Conservation (phyloP, 2,888 invertebrate genomes). For the Thyatira batis region DNA sequence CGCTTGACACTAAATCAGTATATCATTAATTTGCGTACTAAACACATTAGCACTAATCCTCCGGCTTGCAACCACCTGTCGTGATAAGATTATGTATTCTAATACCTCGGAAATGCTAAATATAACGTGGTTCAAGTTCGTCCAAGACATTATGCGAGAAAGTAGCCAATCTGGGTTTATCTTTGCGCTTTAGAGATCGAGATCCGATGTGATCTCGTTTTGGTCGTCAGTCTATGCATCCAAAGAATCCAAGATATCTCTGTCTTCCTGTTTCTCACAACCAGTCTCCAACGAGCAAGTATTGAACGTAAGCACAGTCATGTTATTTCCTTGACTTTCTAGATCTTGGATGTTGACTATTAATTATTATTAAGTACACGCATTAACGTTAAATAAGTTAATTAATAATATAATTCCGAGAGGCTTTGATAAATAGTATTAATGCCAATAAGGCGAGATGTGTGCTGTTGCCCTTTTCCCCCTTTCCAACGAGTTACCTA, state of each 20-base stretch:
- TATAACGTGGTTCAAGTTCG: slow-evolving; percentile 28
- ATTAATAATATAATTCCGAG: no score
- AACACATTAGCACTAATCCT: slow-evolving; percentile 12
- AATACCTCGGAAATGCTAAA: slow-evolving; percentile 10
- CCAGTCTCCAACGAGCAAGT: no score
- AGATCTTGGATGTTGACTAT: not conserved
- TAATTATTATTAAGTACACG: not conserved
- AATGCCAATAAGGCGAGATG: not conserved
- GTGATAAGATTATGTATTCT: slow-evolving; percentile 16
- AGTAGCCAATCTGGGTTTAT: not conserved
- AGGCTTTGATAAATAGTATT: no score
- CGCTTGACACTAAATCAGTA: no score
- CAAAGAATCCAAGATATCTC: not conserved
- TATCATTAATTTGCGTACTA: no score
- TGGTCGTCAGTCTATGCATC: not conserved
- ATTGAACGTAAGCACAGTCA: not conserved
- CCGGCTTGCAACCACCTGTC: slow-evolving; percentile 6
- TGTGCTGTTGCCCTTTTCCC: not conserved
- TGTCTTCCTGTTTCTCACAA: not conserved
- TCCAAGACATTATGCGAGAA: slow-evolving; percentile 8
- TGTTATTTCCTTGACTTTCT: not conserved
- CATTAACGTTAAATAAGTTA: no score
- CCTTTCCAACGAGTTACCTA: not conserved
- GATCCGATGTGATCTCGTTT: not conserved
- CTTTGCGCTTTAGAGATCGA: not conserved